phyloP scores from a whole-genome alignment of 2,888 invertebrate species.

The Mythimna vitellina region DNA sequence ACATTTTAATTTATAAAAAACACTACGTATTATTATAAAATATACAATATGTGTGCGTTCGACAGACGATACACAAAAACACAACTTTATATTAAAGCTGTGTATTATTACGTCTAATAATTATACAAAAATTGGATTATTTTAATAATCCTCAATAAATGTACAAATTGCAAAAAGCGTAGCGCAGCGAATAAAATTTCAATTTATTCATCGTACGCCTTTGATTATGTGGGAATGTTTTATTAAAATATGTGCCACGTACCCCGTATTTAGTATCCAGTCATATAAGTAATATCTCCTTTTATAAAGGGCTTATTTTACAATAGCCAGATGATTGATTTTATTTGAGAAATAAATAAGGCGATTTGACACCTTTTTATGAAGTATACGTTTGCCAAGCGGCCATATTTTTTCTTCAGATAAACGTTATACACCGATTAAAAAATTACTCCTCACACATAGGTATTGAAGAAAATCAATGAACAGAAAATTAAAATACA shows the following conservation, averaged over 20 bases:
- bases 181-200: conserved; percentile 71
- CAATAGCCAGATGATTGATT: too few species aligned
- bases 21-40: conserved; percentile 63
- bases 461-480: too few species aligned
- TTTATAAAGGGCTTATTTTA: not conserved
- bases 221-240: conserved; percentile 38
- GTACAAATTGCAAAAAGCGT: conserved; percentile 72
- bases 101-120: conserved; percentile 66
- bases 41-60: conserved; percentile 67
- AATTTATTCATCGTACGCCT: conserved; percentile 75
- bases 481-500: too few species aligned
- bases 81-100: conserved; percentile 66
- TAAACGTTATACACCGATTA: too few species aligned
- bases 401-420: too few species aligned
- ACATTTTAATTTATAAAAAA: conserved; percentile 54
- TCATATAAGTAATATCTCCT: not conserved
- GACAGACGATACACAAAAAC: conserved; percentile 64
- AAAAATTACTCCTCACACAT: too few species aligned
- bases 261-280: not conserved
- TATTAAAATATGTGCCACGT: conserved; percentile 37
- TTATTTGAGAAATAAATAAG: too few species aligned
- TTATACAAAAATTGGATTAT: conserved; percentile 62
- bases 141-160: conserved; percentile 64
- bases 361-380: too few species aligned
- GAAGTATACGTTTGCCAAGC: too few species aligned